phyloP scores from a whole-genome alignment of 2,888 invertebrate genomes.

The Pycnomerus fuliginosus region DNA sequence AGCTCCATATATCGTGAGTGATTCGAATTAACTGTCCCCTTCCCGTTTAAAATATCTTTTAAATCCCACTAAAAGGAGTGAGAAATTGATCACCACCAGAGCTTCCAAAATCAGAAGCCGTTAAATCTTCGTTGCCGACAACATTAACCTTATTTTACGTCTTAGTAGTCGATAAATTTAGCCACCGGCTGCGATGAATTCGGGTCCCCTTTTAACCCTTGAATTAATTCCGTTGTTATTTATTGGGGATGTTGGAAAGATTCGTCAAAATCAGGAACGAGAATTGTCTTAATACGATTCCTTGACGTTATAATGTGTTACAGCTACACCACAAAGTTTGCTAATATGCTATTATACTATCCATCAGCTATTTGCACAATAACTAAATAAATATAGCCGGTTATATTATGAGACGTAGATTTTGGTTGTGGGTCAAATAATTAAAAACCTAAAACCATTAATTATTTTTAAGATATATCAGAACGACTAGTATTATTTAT shows the following conservation, averaged over 20 bases:
- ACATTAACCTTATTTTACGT: slow-evolving; percentile 32
- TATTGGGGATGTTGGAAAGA: slow-evolving; percentile 1
- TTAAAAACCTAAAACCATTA: too few species aligned
- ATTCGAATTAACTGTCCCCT: slow-evolving; percentile 10
- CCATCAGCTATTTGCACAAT: too few species aligned
- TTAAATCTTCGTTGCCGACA: slow-evolving; percentile 30
- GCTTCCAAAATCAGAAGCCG: slow-evolving; percentile 26
- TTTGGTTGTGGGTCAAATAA: too few species aligned
- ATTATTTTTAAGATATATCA: too few species aligned
- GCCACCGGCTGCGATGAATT: slow-evolving; percentile 26
- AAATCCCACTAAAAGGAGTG: slow-evolving; percentile 8
- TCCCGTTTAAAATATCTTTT: slow-evolving; percentile 5
- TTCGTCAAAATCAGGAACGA: background rate
- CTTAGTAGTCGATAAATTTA: slow-evolving; percentile 31
- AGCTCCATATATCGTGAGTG: slow-evolving; percentile 5
- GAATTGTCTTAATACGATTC: background rate
- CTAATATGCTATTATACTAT: too few species aligned
- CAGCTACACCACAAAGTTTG: too few species aligned
- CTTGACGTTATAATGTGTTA: too few species aligned
- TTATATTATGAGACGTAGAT: too few species aligned
- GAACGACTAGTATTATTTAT: too few species aligned
- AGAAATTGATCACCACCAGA: slow-evolving; percentile 22
- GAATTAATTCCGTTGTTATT: slow-evolving; percentile 22
- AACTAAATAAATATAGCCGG: too few species aligned
- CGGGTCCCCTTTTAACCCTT: slow-evolving; percentile 8